Evolutionary conservation across 1,140 invertebrate species (phyloP).

Genomic region (Penaeus japonicus): DNA sequence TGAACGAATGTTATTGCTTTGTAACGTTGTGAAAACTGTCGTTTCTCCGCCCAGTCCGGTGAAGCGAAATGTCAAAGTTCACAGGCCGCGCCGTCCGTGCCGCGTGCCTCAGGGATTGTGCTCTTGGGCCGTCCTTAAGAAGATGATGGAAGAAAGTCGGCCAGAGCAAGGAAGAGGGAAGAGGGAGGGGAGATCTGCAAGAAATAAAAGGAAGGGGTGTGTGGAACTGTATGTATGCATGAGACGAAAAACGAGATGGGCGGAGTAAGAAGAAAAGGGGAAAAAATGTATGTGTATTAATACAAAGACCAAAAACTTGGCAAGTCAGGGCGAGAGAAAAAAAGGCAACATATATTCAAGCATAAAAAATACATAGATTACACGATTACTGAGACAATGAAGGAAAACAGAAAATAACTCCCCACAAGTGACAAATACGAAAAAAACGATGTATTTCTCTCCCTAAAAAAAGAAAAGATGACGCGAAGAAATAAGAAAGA

Average conservation of each 20-base stretch:
- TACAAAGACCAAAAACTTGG: too few species aligned
- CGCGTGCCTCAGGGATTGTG: constrained; percentile 27
- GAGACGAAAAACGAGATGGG: not conserved
- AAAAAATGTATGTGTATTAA: not conserved
- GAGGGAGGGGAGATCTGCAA: not conserved
- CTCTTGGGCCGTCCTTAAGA: not conserved
- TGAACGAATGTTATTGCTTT: constrained; percentile 45
- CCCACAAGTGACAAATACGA: too few species aligned
- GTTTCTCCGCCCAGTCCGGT: constrained; percentile 38
- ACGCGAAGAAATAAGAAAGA: too few species aligned
- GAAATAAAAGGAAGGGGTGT: not conserved
- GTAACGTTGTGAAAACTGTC: constrained; percentile 47
- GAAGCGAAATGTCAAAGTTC: constrained; percentile 49
- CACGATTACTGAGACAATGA: too few species aligned
- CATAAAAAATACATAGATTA: too few species aligned
- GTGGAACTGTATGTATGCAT: not conserved
- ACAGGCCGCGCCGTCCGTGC: constrained; percentile 22
- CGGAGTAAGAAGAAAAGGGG: not conserved
- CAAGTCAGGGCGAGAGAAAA: too few species aligned
- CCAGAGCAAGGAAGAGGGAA: not conserved
- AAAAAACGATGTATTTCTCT: too few species aligned
- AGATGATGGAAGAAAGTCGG: not conserved
- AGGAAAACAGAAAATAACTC: too few species aligned
- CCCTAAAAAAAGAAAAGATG: too few species aligned
- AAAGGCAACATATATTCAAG: too few species aligned